Base-by-base conservation (phyloP, 2,888 invertebrate species). In the Lingula anatina region DNA sequence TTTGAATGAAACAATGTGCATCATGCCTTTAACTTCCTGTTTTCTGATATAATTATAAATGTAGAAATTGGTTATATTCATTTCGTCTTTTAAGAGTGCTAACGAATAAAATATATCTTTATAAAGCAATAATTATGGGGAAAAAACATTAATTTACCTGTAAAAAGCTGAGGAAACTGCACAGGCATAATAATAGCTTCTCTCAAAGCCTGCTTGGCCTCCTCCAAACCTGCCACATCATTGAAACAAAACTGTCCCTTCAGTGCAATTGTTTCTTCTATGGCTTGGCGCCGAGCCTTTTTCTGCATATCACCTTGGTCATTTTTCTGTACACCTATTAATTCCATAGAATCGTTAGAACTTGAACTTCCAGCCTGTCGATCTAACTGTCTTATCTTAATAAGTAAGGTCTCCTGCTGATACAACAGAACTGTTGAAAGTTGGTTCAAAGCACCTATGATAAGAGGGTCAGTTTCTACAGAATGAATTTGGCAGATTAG, bases 101-200 rank as follows among this genome's bases (percentile, higher is more conserved):
- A 15, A 31, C 9, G 15, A 31, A 31, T 31, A 31, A 31, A 15
- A 15, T 15, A 9, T 12, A 31, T 12, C 15, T 9, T 31, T 31
- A 12, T 31, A 15, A 31, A 12, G 15, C 15, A 31, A 12, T 15
- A 31, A 15, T 12, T 12, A 12, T 15, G 9, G 15, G 35, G 15
- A 15, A 12, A 31, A 31, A 9, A 31, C 15, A 40, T n/a, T 20
- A 5, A 27, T 35, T 45, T 49, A 74, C 78, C 77, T 52, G 71
- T 63, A 65, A 81, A 83, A 12, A 83, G 71, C 52, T 83, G 82
- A 4, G 83, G 83, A 62, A 80, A 83, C 49, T 73, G 71, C 36
- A 78, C 60, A 0, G 83, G 83, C 62, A 82, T 75, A 35, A 83
- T 70, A 15, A 83, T 68, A 5, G 81, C 75, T 54, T 81, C 79